Percentiles rank a stretch among this genome's conserved stretches.
These are phyloP conservation scores for Cryptotermes secundus DNA, from an alignment of 1,140 invertebrate species.

Conservation along the genomic window DNA sequence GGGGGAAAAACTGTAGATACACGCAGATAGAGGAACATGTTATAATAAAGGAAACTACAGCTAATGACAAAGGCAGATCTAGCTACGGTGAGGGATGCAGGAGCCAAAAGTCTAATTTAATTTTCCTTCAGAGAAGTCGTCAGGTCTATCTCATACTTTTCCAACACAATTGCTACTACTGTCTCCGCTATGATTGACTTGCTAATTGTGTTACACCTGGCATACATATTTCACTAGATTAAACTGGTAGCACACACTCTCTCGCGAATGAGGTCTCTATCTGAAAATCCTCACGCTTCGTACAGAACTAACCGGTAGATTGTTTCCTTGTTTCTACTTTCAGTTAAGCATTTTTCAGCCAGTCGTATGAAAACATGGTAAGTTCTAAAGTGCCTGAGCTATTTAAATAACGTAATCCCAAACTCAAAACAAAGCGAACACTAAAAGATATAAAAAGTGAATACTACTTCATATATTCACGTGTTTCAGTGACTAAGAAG, in stretches of 20 bases:
- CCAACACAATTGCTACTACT: conserved; percentile 6
- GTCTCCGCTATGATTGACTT: neutral
- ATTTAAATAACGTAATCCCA: too few species aligned
- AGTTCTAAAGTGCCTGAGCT: too few species aligned
- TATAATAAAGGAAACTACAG: conserved; percentile 12
- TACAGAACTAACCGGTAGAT: neutral
- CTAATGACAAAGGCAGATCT: neutral
- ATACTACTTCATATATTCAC: too few species aligned
- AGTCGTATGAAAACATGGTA: too few species aligned
- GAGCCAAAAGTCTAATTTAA: neutral
- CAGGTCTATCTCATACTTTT: neutral
- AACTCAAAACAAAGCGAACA: too few species aligned
- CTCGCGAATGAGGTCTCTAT: neutral
- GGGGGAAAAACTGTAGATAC: neutral
- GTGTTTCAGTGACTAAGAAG: too few species aligned
- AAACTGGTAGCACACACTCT: neutral
- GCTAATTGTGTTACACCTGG: neutral
- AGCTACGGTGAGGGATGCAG: neutral
- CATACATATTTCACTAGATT: neutral
- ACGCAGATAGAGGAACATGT: neutral
- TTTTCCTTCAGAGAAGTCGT: neutral
- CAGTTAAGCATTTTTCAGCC: too few species aligned
- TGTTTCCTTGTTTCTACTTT: neutral
- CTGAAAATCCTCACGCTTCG: neutral
- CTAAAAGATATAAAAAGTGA: too few species aligned